Evolutionary conservation across 2,113 vertebrate genomes (phyloP).

Genomic region (Herpailurus yagouaroundi): DNA sequence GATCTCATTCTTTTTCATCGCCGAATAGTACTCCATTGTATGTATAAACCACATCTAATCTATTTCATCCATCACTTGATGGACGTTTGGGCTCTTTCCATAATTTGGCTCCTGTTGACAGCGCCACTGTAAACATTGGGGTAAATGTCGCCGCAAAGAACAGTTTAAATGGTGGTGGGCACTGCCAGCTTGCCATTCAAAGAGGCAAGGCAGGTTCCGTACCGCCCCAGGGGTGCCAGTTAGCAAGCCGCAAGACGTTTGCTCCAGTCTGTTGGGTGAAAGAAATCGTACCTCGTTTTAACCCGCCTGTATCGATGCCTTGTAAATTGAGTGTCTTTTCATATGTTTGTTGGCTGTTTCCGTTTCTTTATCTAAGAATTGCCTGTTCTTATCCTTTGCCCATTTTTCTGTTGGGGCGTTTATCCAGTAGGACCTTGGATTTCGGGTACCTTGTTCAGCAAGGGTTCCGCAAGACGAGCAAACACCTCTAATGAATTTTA

Average conservation of each 20-base stretch:
- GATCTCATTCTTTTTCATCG: no score
- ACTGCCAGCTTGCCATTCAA: background rate
- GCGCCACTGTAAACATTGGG: no score
- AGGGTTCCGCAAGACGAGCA: no score
- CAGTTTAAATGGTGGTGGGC: background rate
- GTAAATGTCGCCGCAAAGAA: no score
- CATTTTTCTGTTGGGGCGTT: background rate
- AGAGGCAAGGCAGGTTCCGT: background rate
- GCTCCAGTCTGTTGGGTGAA: no score
- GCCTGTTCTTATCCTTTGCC: background rate
- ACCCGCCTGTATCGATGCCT: background rate
- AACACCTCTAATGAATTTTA: no score
- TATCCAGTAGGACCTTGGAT: background rate
- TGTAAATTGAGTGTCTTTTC: background rate
- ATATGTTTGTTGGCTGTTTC: background rate
- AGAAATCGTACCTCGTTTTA: background rate
- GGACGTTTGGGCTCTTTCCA: no score
- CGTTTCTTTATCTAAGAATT: background rate
- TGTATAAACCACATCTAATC: no score
- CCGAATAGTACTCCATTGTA: no score
- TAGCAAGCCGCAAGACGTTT: background rate
- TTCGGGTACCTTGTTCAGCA: no score
- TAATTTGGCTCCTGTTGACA: no score
- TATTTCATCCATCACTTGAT: no score
- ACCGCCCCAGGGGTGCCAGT: rapidly evolving